Evolutionary conservation across 1,140 invertebrate genomes (phyloP).

Genomic region (Caenorhabditis inopinata): DNA sequence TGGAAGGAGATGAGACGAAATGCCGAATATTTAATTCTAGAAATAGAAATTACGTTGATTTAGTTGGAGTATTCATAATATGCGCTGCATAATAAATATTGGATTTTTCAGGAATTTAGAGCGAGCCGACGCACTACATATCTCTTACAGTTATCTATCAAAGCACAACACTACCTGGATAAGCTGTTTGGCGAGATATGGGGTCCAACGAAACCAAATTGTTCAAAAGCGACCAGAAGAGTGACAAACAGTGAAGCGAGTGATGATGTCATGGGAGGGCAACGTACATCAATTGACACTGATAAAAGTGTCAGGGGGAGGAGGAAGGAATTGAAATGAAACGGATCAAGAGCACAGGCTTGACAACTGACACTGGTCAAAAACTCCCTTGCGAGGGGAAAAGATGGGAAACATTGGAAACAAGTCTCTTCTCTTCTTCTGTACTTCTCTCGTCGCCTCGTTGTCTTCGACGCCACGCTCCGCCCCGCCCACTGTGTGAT

Average conservation of each 20-base stretch:
- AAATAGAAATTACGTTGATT: no score
- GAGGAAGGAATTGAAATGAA: background rate
- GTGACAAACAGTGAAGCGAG: background rate
- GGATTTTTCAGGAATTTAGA: background rate
- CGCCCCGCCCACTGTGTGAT: no score
- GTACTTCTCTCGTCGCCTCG: background rate
- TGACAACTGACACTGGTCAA: slow-evolving; percentile 31
- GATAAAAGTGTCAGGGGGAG: background rate
- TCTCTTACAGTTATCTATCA: background rate
- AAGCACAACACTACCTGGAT: background rate
- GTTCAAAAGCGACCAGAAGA: background rate
- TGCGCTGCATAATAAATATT: no score
- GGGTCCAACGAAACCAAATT: background rate
- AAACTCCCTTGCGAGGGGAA: background rate
- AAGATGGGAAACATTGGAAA: slow-evolving; percentile 14
- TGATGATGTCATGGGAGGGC: background rate
- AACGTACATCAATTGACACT: background rate
- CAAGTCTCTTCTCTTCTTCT: background rate
- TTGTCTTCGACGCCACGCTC: background rate
- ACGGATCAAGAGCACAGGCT: background rate
- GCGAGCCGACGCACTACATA: no score
- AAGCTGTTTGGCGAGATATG: slow-evolving; percentile 13
- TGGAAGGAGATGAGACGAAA: no score
- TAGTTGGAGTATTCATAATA: no score
- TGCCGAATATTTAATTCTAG: no score